These are phyloP conservation scores for Perodicticus potto DNA, from an alignment of 2,797 vertebrate species.

Conservation along the genomic window DNA sequence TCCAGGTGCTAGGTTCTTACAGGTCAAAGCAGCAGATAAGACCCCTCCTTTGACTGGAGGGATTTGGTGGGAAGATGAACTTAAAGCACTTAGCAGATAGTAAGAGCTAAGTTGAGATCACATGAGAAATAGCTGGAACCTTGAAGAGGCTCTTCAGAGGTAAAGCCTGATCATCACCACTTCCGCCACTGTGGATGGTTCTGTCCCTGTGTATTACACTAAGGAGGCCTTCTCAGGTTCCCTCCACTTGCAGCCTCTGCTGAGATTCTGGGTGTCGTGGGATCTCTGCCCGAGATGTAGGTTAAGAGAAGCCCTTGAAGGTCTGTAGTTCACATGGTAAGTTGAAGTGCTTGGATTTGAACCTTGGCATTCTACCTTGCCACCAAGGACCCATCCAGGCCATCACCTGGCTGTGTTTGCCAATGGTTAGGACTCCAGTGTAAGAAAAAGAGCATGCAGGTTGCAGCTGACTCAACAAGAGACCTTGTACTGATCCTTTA, in stretches of 20 bases:
- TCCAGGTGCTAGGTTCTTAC: neutral
- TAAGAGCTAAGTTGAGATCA: neutral
- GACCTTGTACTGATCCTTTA: neutral
- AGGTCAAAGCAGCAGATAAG: neutral
- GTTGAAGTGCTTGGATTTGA: neutral
- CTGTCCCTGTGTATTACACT: neutral
- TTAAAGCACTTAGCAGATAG: neutral
- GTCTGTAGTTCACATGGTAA: neutral
- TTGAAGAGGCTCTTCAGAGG: neutral
- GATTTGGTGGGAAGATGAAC: neutral
- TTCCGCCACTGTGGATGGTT: neutral
- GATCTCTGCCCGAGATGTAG: neutral
- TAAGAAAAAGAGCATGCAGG: neutral
- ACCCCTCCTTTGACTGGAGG: neutral
- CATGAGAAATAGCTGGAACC: neutral
- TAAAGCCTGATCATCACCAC: neutral
- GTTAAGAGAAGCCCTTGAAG: neutral
- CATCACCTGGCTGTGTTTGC: neutral
- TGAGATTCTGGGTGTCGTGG: neutral
- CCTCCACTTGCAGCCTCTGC: neutral
- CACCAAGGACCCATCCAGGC: rapidly evolving
- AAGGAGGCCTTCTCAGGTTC: neutral
- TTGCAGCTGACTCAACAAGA: neutral
- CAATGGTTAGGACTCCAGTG: neutral
- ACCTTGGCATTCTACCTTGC: neutral